Conservation (phyloP, 2,113 vertebrate species). For the Crotalus horridus region DNA sequence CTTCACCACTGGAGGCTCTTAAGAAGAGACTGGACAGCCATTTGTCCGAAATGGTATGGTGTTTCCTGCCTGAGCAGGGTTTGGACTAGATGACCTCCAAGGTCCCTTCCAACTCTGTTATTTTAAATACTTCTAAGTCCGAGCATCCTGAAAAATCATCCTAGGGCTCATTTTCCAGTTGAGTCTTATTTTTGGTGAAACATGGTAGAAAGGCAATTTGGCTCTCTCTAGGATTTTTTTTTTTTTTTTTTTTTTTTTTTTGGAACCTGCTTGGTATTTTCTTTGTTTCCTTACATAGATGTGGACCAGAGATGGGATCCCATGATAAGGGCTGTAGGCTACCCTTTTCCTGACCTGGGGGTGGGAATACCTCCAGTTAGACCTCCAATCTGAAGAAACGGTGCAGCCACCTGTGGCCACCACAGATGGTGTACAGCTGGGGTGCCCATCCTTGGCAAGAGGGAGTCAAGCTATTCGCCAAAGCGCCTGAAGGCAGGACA, state of each 20-base stretch:
- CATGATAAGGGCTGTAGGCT: neutral
- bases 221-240: neutral
- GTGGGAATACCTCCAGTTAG: neutral
- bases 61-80: neutral
- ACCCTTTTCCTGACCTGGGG: neutral
- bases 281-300: neutral
- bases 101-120: too few relatives aligned
- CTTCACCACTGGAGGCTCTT: neutral
- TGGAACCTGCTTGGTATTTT: neutral
- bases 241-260: too few relatives aligned
- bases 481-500: too few relatives aligned
- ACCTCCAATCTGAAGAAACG: neutral
- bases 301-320: neutral
- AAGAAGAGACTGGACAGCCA: neutral
- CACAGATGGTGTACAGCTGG: neutral
- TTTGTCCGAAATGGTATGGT: neutral
- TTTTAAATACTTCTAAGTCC: too few relatives aligned
- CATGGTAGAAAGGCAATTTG: neutral
- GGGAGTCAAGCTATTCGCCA: too few relatives aligned
- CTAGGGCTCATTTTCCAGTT: too few relatives aligned
- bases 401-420: neutral
- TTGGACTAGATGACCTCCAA: neutral
- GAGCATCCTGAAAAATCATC: too few relatives aligned
- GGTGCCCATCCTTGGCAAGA: too few relatives aligned
- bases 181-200: too few relatives aligned